Percentiles rank a stretch among this genome's conserved stretches.
These are phyloP conservation scores for Atrina japonica DNA, from an alignment of 2,888 invertebrate genomes.

Conservation along the genomic window DNA sequence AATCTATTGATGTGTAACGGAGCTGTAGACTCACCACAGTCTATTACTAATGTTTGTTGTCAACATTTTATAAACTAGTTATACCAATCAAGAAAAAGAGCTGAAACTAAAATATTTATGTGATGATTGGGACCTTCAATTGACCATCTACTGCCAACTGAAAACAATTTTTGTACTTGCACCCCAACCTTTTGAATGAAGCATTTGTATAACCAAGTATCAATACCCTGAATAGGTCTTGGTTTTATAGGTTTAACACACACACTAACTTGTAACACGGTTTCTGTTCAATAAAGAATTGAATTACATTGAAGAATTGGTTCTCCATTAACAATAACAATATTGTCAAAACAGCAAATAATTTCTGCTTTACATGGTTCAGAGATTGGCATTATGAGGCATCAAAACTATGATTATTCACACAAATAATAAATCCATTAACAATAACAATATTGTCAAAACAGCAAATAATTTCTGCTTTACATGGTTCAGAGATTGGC, in stretches of 20 bases:
- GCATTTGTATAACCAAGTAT: slow-evolving; percentile 35
- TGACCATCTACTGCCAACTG: slow-evolving; percentile 21
- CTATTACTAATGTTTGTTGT: not conserved
- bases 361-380: too few relatives aligned
- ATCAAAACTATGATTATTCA: too few relatives aligned
- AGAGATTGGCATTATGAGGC: too few relatives aligned
- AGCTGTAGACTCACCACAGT: slow-evolving; percentile 14
- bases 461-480: slow-evolving; percentile 16
- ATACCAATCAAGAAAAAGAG: slow-evolving; percentile 11
- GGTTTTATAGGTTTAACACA: slow-evolving; percentile 35
- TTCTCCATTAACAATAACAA: too few relatives aligned
- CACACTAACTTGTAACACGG: too few relatives aligned
- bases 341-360: too few relatives aligned
- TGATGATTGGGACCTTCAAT: slow-evolving; percentile 9
- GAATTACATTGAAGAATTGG: too few relatives aligned
- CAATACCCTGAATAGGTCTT: slow-evolving; percentile 13
- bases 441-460: slow-evolving; percentile 12
- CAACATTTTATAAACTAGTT: slow-evolving; percentile 1
- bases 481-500: not conserved
- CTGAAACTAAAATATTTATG: slow-evolving; percentile 24
- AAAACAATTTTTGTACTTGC: slow-evolving; percentile 1
- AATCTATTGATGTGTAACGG: slow-evolving; percentile 26
- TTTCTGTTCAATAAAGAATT: too few relatives aligned
- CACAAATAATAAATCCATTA: too few relatives aligned
- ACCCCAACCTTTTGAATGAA: slow-evolving; percentile 34